Evolutionary conservation across 2,888 invertebrate species (phyloP).

Genomic region (Lasioglossum figueresi): DNA sequence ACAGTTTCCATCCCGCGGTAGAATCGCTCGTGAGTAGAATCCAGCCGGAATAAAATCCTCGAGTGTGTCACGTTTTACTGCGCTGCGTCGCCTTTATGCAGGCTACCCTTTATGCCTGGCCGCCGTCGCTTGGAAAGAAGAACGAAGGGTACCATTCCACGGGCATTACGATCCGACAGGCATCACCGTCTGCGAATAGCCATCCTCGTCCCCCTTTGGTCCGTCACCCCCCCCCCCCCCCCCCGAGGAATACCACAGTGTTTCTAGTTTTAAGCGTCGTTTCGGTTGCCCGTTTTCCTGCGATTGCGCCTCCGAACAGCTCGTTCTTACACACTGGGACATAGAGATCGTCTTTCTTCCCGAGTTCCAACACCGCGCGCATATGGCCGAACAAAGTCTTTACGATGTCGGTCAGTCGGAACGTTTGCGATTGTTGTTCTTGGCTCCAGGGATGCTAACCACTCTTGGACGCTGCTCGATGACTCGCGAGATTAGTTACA

Average conservation of each 20-base stretch:
- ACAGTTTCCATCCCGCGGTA: not conserved
- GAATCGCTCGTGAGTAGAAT: slow-evolving; percentile 1
- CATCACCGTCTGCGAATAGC: slow-evolving; percentile 66
- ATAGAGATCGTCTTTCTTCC: slow-evolving; percentile 2
- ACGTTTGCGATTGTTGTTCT: slow-evolving; percentile 5
- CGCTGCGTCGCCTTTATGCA: slow-evolving; percentile 66
- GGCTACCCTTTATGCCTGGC: slow-evolving; percentile 65
- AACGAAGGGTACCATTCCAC: slow-evolving; percentile 67
- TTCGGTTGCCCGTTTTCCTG: slow-evolving; percentile 38
- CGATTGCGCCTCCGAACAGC: slow-evolving; percentile 20
- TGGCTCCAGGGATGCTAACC: not conserved
- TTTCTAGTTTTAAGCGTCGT: slow-evolving; percentile 46
- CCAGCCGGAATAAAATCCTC: slow-evolving; percentile 64
- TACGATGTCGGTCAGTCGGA: slow-evolving; percentile 28
- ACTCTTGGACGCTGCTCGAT: not conserved
- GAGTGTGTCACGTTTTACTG: slow-evolving; percentile 71
- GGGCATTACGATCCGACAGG: slow-evolving; percentile 63
- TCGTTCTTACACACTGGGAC: not conserved
- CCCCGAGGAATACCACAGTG: slow-evolving; percentile 42
- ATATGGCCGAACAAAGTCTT: slow-evolving; percentile 6
- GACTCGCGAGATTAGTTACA: not conserved
- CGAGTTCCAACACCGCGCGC: not conserved
- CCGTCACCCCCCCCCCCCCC: slow-evolving; percentile 6
- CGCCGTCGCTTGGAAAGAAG: slow-evolving; percentile 60
- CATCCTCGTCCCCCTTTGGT: slow-evolving; percentile 35